Percentiles rank a stretch among this genome's conserved stretches.
These are phyloP conservation scores for Pseudopleuronectes americanus DNA, from an alignment of 2,797 vertebrate genomes.

Conservation along the genomic window DNA sequence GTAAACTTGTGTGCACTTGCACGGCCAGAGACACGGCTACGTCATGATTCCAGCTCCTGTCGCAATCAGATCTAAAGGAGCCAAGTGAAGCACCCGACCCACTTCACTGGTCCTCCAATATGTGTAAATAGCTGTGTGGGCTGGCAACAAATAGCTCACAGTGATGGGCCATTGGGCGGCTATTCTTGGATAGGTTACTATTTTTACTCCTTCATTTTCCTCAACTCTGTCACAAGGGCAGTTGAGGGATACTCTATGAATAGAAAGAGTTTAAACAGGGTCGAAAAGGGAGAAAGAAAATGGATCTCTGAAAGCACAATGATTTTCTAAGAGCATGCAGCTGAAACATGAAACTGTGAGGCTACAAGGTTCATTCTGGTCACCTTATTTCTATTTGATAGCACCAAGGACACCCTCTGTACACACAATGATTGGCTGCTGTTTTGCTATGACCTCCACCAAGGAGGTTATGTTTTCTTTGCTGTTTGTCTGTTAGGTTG, in stretches of 20 bases:
- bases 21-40: constrained; percentile 2
- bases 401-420: background rate
- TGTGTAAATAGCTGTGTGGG: constrained; percentile 48
- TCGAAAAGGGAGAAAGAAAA: constrained; percentile 2
- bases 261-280: constrained; percentile 2
- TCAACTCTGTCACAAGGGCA: constrained; percentile 50
- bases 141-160: constrained; percentile 39
- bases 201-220: constrained; percentile 35
- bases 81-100: constrained; percentile 50
- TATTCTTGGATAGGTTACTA: constrained; percentile 66
- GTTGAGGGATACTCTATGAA: constrained; percentile 11
- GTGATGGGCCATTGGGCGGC: constrained; percentile 39
- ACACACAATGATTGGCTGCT: background rate
- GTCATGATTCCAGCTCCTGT: constrained; percentile 35
- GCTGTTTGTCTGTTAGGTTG: background rate
- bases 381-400: background rate
- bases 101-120: constrained; percentile 57
- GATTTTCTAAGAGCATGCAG: background rate
- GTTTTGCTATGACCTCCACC: too few species aligned
- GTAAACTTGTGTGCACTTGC: background rate
- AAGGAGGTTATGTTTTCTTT: too few species aligned
- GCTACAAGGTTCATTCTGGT: background rate
- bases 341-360: background rate
- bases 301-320: background rate
- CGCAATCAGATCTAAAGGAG: constrained; percentile 69